Evolutionary conservation across 1,140 invertebrate species (phyloP), one percentile per base, ranked within the genome.

Genomic region (Nymphalis io): DNA sequence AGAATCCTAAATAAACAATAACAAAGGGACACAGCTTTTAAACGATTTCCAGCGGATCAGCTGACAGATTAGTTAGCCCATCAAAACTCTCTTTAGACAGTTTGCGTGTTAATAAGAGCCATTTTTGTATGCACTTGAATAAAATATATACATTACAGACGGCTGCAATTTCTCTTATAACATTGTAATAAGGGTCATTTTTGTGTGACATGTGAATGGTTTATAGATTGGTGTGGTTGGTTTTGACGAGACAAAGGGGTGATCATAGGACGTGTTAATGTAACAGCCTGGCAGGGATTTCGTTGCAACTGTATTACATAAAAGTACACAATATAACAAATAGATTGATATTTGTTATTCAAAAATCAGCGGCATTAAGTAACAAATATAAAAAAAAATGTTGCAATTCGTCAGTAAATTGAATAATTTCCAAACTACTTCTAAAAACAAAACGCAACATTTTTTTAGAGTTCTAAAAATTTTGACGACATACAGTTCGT

Each of bases 1-100:
- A 78, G 79, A 87, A 85, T 88, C 89, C 89, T 91, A 91, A 91
- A 90, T 87, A 91, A 91, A 91, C 88, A 91, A 90, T 91, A 91
- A 89, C 85, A 87, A 79, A 80, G 78, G 85, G 87, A 84, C 20
- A 53, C 78, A 72, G 84, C 89, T 91, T 91, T 90, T 83, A 88
- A 86, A 87, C 82, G 87, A 87, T 89, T 87, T 89, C 80, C 79
- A 83, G 76, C 78, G 87, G 86, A 85, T 91, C 86, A 89, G 87
- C 87, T 89, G 87, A 85, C 85, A 91, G 89, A 91, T 91, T 91
- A 91, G 85, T 82, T 73, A 68, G 71, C 83, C 81, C 70, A 85
- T 82, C 79, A 79, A 82, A 83, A 72, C 68, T 78, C 62, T 69
- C 16, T 60, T 60, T 73, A 46, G 72, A 53, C 59, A 63, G 67